A percentile compares a stretch with the other conserved stretches of the same genome.
phyloP scores from a whole-genome alignment of 2,797 vertebrate genomes.

The Perdix hodgsoniae region DNA sequence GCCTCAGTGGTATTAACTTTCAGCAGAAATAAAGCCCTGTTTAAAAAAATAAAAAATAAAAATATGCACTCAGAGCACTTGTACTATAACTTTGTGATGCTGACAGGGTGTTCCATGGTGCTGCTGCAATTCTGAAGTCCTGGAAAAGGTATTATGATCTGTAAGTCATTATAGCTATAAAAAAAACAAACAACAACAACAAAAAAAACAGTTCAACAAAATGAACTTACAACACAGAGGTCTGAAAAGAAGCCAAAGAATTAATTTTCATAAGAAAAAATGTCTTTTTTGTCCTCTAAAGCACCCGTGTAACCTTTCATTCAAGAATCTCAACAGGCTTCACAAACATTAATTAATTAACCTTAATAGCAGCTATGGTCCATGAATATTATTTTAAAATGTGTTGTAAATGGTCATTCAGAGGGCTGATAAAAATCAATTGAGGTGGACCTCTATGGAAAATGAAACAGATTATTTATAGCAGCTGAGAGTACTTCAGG shows the following conservation, averaged over 20 bases:
- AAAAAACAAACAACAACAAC: too few relatives aligned
- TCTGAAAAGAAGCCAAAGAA: conserved; percentile 7
- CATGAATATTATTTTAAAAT: conserved; percentile 20
- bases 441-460: background rate
- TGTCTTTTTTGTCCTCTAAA: background rate
- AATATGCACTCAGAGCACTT: background rate
- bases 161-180: conserved; percentile 27
- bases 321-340: background rate
- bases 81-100: background rate
- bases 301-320: background rate
- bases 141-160: background rate
- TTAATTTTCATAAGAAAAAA: background rate
- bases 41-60: background rate
- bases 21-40: conserved; percentile 40
- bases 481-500: background rate
- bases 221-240: background rate
- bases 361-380: conserved; percentile 1
- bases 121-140: conserved; percentile 17
- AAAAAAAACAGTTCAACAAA: conserved; percentile 31
- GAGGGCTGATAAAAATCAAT: conserved; percentile 9
- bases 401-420: conserved; percentile 24
- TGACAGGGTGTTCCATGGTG: conserved; percentile 32
- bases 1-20: conserved; percentile 14
- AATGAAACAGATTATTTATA: background rate
- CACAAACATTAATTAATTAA: conserved; percentile 50